Conservation (phyloP, 2,797 vertebrate genomes). For the Galagoides demidoff region DNA sequence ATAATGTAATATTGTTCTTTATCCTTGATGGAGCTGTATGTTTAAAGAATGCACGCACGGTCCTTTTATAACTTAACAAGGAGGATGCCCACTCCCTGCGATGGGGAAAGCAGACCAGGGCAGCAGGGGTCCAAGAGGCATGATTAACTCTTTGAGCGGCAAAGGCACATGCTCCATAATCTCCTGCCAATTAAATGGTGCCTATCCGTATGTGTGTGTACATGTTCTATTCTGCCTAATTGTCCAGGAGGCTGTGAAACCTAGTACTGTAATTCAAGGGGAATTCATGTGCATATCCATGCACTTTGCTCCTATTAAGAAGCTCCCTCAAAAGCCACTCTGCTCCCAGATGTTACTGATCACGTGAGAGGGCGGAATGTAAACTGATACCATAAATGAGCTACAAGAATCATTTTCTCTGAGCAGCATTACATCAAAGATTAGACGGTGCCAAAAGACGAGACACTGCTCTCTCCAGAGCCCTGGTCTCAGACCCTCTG, state of each 20-base stretch:
- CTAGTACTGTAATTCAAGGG: slow-evolving; percentile 25
- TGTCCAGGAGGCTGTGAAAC: slow-evolving; percentile 43
- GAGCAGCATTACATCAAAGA: slow-evolving; percentile 65
- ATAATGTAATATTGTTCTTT: slow-evolving; percentile 1
- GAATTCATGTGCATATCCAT: neutral
- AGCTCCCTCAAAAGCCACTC: slow-evolving; percentile 51
- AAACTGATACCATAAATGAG: slow-evolving; percentile 72
- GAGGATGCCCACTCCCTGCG: neutral
- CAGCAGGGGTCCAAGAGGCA: slow-evolving; percentile 56
- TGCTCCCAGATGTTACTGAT: slow-evolving; percentile 56
- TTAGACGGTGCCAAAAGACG: slow-evolving; percentile 56
- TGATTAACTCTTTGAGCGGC: slow-evolving; percentile 62
- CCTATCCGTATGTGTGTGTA: neutral
- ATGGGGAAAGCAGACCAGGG: slow-evolving; percentile 32
- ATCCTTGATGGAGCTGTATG: neutral
- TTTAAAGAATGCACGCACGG: slow-evolving; percentile 23
- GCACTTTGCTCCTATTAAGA: slow-evolving; percentile 36
- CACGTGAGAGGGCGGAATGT: slow-evolving; percentile 15
- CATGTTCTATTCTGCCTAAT: slow-evolving; percentile 32
- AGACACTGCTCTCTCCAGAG: slow-evolving; percentile 39
- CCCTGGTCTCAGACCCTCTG: neutral
- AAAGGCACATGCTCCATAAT: slow-evolving; percentile 53
- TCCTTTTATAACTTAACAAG: slow-evolving; percentile 51
- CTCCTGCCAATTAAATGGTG: slow-evolving; percentile 36
- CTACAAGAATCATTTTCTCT: slow-evolving; percentile 65